phyloP scores from a whole-genome alignment of 2,113 vertebrate genomes.

The Microcebus tavaratra region DNA sequence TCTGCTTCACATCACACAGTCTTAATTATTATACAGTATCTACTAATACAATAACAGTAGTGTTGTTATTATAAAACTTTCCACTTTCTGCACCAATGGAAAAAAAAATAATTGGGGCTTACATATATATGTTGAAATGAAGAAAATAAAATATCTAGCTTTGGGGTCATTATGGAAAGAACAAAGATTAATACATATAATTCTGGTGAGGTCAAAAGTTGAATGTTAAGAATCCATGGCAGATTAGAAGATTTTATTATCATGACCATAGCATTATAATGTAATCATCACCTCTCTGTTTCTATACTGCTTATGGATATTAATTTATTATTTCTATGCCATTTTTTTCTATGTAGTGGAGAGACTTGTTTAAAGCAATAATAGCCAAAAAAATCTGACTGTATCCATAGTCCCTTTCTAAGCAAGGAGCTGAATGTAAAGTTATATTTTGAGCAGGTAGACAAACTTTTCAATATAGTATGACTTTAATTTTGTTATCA shows the following conservation, averaged over 20 bases:
- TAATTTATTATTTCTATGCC: not conserved
- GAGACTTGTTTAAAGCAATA: not conserved
- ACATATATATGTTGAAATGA: not conserved
- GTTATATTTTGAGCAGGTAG: not conserved
- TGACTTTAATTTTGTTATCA: not conserved
- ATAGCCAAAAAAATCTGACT: not conserved
- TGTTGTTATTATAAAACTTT: not conserved
- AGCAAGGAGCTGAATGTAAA: not conserved
- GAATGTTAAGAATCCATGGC: not conserved
- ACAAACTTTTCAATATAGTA: not conserved
- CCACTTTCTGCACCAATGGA: not conserved
- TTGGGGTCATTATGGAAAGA: not conserved
- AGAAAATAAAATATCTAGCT: not conserved
- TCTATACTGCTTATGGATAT: not conserved
- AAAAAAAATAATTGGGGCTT: not conserved
- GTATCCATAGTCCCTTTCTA: not conserved
- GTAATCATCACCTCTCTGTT: not conserved
- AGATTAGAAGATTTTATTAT: not conserved
- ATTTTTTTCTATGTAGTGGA: not conserved
- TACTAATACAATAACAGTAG: rapidly evolving
- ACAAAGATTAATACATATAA: not conserved
- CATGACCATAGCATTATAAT: not conserved
- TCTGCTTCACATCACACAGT: not conserved
- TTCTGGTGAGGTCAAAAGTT: not conserved
- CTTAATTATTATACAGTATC: not conserved